Evolutionary conservation across 2,113 vertebrate genomes (phyloP), one percentile per base, ranked within the genome.

Genomic region (Scopus umbretta): DNA sequence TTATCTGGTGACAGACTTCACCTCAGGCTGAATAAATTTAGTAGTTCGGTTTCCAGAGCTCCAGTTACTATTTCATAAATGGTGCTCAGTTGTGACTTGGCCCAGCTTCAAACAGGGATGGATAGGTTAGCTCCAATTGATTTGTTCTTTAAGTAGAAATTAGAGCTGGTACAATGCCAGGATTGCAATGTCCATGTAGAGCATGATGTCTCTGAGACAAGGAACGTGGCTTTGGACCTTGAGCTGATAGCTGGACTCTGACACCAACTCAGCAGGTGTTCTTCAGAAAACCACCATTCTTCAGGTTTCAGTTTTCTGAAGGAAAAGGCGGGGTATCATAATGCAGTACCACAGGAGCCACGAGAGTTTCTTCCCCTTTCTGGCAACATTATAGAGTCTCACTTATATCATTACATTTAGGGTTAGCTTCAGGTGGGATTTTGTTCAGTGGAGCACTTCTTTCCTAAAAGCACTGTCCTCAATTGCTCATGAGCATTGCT

Each of bases 21-120:
- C 88, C 90, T 96, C 88, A 55, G 82, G 90, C 90, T 96, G 95
- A 96, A 94, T 81, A 96, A 96, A 96, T 95, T 95, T 63, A 96
- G 94, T 75, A 93, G 82, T 92, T 94, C 65, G 89, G 83, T 94
- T 93, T 93, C 76, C 86, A 80, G 68, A 97, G 68, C 91, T 92
- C 80, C 65, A 53, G 88, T 74, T 93, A 79, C 76, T 75, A 34
- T 92, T 97, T 94, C 92, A 94, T 91, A 97, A 93, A 88, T 1
- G 23, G 65, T 91, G 47, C 80, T 96, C 73, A 84, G 92, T 52
- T 94, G 72, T 91, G 92, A 95, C 65, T 94, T 94, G 88, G 91
- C 86, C 68, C 14, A 2, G 42, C 86, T 96, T 94, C 94, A 96
- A 80, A 84, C 38, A 89, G 47, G 80, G 92, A 86, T 91, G 90